phyloP scores from a whole-genome alignment of 35 echinoderm and acorn worm genomes.

The Ophioderma brevispina region DNA sequence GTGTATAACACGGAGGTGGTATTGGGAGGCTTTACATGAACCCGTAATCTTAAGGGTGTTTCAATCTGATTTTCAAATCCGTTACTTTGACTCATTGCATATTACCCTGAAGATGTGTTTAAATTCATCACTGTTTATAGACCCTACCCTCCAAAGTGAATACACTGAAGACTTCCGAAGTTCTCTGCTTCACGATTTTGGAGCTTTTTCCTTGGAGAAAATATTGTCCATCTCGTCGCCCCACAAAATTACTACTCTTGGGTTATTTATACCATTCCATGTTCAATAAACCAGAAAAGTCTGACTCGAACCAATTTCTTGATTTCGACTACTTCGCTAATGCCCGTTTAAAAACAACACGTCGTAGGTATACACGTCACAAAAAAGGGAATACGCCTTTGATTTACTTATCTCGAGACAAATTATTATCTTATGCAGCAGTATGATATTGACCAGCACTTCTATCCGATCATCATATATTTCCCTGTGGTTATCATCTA shows the following conservation, averaged over 20 bases:
- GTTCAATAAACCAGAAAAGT: background rate
- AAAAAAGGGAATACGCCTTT: background rate
- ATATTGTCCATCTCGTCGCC: too few species aligned
- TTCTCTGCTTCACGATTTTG: background rate
- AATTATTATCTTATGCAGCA: background rate
- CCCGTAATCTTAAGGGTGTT: too few species aligned
- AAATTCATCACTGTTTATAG: background rate
- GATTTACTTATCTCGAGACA: background rate
- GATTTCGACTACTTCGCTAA: background rate
- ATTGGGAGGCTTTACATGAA: too few species aligned
- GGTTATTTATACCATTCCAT: background rate
- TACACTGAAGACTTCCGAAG: background rate
- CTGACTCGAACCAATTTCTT: background rate
- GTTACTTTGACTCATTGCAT: background rate
- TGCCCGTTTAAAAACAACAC: background rate
- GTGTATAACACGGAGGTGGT: too few species aligned
- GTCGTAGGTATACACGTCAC: background rate
- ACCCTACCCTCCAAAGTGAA: background rate
- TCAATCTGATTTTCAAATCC: background rate
- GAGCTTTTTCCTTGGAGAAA: background rate
- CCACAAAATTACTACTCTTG: background rate
- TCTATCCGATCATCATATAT: background rate
- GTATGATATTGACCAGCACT: background rate
- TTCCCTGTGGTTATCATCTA: background rate
- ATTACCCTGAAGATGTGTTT: background rate